Conservation (phyloP, 2,113 vertebrate genomes). For the Rhodinocichla rosea region DNA sequence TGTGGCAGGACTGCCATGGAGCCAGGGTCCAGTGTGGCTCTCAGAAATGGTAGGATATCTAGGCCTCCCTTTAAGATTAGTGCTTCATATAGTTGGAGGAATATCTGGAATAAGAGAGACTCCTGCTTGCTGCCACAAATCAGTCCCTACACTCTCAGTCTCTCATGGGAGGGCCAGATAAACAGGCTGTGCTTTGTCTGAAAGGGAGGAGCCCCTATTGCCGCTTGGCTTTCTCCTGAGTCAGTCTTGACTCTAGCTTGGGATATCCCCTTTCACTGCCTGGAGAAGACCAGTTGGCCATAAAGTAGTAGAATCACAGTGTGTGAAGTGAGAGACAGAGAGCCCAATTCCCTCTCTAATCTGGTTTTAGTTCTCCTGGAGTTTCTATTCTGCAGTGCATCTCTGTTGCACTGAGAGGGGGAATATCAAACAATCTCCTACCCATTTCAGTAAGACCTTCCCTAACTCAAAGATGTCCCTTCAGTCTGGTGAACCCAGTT, state of each 20-base stretch:
- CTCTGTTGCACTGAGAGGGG: not conserved
- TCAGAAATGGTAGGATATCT: not conserved
- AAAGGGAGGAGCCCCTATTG: not conserved
- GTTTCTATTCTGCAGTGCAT: not conserved
- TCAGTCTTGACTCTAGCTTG: not conserved
- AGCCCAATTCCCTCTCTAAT: not conserved
- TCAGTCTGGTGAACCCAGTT: not conserved
- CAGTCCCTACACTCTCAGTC: not conserved
- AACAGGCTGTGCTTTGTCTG: not conserved
- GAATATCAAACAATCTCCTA: not conserved
- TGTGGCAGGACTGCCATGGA: not conserved
- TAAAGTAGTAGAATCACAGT: not conserved
- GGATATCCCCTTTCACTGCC: not conserved
- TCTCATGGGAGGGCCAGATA: not conserved
- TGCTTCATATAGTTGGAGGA: not conserved
- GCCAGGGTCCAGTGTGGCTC: not conserved
- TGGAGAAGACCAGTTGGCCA: not conserved
- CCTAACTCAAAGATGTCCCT: not conserved
- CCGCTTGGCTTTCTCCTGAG: not conserved
- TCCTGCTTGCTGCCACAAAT: not conserved
- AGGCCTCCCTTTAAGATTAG: not conserved
- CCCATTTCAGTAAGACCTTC: not conserved
- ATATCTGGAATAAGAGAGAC: not conserved
- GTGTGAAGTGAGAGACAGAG: not conserved
- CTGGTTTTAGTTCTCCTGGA: not conserved